Conservation (phyloP, 2,113 vertebrate species). For the Vulpes ferrilata region DNA sequence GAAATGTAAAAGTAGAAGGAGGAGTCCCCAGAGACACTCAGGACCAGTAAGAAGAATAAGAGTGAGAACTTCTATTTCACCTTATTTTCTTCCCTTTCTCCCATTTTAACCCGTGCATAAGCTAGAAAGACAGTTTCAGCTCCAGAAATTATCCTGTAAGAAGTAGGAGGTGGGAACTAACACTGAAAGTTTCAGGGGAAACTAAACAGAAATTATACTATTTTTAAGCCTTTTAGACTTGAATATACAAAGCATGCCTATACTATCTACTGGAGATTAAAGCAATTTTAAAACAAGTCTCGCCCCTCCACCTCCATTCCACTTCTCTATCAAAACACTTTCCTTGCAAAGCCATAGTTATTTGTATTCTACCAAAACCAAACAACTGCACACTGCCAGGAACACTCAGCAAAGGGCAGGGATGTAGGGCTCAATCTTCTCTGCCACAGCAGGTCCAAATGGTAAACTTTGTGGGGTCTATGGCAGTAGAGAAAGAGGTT, state of each 20-base stretch:
- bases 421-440: background rate
- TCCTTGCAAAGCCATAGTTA: slow-evolving; percentile 13
- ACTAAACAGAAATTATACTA: slow-evolving; percentile 50
- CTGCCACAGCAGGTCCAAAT: background rate
- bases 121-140: slow-evolving; percentile 59
- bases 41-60: background rate
- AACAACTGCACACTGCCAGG: background rate
- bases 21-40: background rate
- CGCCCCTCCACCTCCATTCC: background rate
- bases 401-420: background rate
- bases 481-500: background rate
- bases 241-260: slow-evolving; percentile 64
- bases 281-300: slow-evolving; percentile 64
- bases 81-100: slow-evolving; percentile 54
- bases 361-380: background rate
- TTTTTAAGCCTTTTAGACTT: slow-evolving; percentile 74
- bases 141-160: slow-evolving; percentile 45
- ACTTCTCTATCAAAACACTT: slow-evolving; percentile 25
- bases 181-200: slow-evolving; percentile 52
- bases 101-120: slow-evolving; percentile 33
- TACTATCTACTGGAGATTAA: slow-evolving; percentile 30
- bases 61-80: background rate
- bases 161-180: slow-evolving; percentile 62
- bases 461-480: background rate
- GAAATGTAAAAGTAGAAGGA: background rate